phyloP scores from a whole-genome alignment of 2,888 invertebrate species.

The Antheraea yamamai region DNA sequence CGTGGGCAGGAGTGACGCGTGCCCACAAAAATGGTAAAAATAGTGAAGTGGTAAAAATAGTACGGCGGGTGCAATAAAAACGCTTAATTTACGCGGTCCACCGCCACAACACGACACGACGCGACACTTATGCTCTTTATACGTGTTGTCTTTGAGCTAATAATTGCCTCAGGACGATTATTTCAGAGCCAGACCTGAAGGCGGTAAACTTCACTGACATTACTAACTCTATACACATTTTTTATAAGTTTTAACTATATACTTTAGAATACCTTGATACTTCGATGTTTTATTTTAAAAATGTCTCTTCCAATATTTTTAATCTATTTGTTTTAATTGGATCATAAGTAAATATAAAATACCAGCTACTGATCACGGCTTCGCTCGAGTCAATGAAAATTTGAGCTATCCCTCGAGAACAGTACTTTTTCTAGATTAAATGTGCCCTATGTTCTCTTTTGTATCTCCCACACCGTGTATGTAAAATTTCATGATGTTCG shows the following conservation, averaged over 20 bases:
- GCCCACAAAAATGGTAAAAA: conserved; percentile 71
- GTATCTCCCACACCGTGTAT: too few relatives aligned
- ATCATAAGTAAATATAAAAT: too few relatives aligned
- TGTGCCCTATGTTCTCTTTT: too few relatives aligned
- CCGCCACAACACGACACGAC: conserved; percentile 66
- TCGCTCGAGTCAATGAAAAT: too few relatives aligned
- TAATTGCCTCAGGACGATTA: conserved; percentile 62
- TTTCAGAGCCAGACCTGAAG: conserved; percentile 52
- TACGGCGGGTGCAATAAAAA: conserved; percentile 70
- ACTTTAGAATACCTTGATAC: neutral
- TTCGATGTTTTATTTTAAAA: too few relatives aligned
- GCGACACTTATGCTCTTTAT: conserved; percentile 79
- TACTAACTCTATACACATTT: conserved; percentile 17
- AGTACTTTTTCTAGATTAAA: too few relatives aligned
- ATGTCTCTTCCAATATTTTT: neutral
- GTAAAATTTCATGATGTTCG: too few relatives aligned
- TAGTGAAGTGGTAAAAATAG: conserved; percentile 72
- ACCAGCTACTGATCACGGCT: too few relatives aligned
- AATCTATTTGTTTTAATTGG: neutral
- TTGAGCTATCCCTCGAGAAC: too few relatives aligned
- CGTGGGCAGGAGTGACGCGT: conserved; percentile 63
- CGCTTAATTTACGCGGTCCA: conserved; percentile 76
- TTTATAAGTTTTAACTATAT: conserved; percentile 3
- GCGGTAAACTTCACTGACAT: conserved; percentile 43
- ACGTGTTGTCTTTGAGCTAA: conserved; percentile 78